Evolutionary conservation across 2,113 vertebrate species (phyloP), one percentile per base, ranked within the genome.

Genomic region (Mungos mungo): DNA sequence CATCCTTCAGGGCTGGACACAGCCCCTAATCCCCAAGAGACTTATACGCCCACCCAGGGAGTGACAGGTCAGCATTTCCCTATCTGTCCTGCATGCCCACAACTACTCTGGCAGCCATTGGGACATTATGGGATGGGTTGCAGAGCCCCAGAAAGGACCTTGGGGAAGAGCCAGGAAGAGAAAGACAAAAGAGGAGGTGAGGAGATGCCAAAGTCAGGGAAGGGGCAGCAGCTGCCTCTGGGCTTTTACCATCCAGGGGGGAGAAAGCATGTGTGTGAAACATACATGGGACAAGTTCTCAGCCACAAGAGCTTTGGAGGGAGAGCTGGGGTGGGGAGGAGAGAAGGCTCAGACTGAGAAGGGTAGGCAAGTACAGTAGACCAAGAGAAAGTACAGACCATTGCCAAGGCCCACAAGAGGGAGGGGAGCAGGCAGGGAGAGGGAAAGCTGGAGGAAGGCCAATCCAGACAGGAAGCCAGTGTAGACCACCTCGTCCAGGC

Each of bases 1-100:
- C 84, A 41, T 72, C 38, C 88, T 68, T 12, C 96, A 77, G 57
- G 47, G 93, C 35, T 87, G 88, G 76, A 87, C 88, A 60, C 82
- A 79, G n/a, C 47, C 79, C 38, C 69, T 92, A 89, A 92, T 95
- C 84, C 83, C 38, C 2, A 1, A 79, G 38, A 66, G 10, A 76
- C 19, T 65, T 52, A n/a, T 2, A 21, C 25, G 47, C 35, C 31
- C 66, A 65, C 65, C 50, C 23, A 10, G 3, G 57, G 41, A 88
- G 65, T 88, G 60, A 52, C n/a, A 76, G 14, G 33, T 88, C 84
- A 92, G 89, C 63, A 0, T 35, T 95, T 92, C 60, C 31, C 23
- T 74, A 7, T 27, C 33, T 23, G 27, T 68, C 14, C 54, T 76
- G 27, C 1, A 6, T 41, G 74, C 83, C 76, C 8, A 12, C 1